Base-by-base conservation (phyloP, 2,113 vertebrate species). In the Psilopsiagon aymara region DNA sequence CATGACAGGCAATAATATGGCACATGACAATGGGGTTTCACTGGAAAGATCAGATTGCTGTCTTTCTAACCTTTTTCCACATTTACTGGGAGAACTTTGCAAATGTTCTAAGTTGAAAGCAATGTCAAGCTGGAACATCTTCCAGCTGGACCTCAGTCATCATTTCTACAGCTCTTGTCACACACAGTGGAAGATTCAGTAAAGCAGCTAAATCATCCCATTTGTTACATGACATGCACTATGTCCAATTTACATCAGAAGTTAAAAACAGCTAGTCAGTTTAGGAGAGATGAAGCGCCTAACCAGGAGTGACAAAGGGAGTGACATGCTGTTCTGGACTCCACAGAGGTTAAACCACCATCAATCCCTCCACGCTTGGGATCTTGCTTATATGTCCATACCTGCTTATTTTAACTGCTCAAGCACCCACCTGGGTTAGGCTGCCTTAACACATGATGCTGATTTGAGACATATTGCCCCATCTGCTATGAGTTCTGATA, bases 81-180 rank as follows among this genome's bases (percentile, higher is more conserved):
- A 62, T 87, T 94, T 95, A 90, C 88, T 89, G 94, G 75, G 92
- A 95, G 55, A 95, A 66, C 35, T 90, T 69, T 85, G 63, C 66
- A 77, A 77, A 82, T 90, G 81, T 85, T 96, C 66, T 96, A 82
- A 94, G 87, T 82, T 78, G 53, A 89, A 97, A 96, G 81, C 43
- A 82, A 92, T 80, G 87, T 95, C 78, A 95, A 64, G 62, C 69
- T 86, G 86, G 71, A 96, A 79, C 35, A 37, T 88, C 69, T 96
- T 95, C 96, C 86, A 92, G 13, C 74, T 73, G 95, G 91, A 95
- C 28, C 51, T 88, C 92, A 66, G 64, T 95, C 92, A 78, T 85
- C 69, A 29, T 66, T 95, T 88, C 77, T 93, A 86, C 82, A 91
- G 78, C 62, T 89, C 71, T 93, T 88, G 74, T 95, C 78, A 82